Percentiles rank a stretch among this genome's conserved stretches.
These are phyloP conservation scores for Lasioglossum pauxillum DNA, from an alignment of 2,888 invertebrate species.

Conservation along the genomic window DNA sequence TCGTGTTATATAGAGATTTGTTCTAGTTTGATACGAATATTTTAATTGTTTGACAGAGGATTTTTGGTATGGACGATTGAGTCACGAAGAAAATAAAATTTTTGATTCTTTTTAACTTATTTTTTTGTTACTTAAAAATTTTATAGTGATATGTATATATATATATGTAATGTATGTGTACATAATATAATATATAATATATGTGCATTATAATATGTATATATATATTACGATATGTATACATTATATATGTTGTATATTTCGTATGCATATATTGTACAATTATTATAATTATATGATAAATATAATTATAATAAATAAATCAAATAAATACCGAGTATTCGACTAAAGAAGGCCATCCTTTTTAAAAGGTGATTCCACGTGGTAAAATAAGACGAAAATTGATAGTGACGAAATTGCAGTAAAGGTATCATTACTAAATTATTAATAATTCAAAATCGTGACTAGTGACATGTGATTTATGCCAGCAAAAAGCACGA, in stretches of 20 bases:
- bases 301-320: slow-evolving; percentile 33
- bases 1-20: slow-evolving; percentile 68
- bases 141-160: slow-evolving; percentile 48
- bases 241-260: slow-evolving; percentile 1
- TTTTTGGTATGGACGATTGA: slow-evolving; percentile 66
- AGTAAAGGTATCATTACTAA: background rate
- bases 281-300: background rate
- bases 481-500: background rate
- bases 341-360: background rate
- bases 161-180: background rate
- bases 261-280: background rate
- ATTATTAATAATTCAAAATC: slow-evolving; percentile 1
- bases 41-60: slow-evolving; percentile 59
- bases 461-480: background rate
- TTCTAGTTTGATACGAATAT: slow-evolving; percentile 47
- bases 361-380: background rate
- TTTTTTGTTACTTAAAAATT: slow-evolving; percentile 58
- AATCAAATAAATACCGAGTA: background rate
- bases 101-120: slow-evolving; percentile 57
- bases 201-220: background rate
- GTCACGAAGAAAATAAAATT: slow-evolving; percentile 49
- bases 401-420: slow-evolving; percentile 6
- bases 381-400: background rate
- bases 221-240: slow-evolving; percentile 20
- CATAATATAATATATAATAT: background rate